phyloP scores from a whole-genome alignment of 2,113 vertebrate genomes.

The Tachycineta bicolor region DNA sequence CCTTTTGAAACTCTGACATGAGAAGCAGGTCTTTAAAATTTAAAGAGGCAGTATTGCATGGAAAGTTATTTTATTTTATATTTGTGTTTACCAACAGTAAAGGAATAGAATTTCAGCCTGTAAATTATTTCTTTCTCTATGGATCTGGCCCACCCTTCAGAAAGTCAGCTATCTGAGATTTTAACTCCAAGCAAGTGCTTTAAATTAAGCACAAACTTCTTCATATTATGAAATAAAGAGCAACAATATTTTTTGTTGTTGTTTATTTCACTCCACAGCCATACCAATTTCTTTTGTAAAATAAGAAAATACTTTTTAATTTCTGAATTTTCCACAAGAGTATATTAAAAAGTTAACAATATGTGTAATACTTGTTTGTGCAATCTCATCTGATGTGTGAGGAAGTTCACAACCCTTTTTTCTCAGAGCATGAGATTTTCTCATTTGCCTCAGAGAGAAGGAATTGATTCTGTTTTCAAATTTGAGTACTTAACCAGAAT shows the following conservation, averaged over 20 bases:
- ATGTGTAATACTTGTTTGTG: background rate
- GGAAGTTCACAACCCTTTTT: background rate
- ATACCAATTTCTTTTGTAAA: background rate
- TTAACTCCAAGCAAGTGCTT: background rate
- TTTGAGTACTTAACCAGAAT: background rate
- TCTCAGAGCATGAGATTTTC: background rate
- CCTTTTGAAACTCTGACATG: slow-evolving; percentile 9
- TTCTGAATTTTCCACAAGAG: background rate
- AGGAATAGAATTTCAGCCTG: background rate
- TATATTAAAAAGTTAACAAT: background rate
- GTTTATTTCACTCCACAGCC: background rate
- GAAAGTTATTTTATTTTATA: background rate
- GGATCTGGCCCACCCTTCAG: background rate
- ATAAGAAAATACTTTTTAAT: background rate
- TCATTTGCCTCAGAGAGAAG: background rate
- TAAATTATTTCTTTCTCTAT: background rate
- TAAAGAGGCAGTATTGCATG: background rate
- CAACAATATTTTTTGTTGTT: background rate
- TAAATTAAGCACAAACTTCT: background rate
- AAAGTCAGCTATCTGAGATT: background rate
- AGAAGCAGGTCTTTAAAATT: background rate
- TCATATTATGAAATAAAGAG: background rate
- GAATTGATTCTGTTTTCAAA: background rate
- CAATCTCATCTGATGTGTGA: background rate
- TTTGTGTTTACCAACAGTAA: background rate